Percentiles rank a stretch among this genome's conserved stretches.
phyloP scores from a whole-genome alignment of 2,113 vertebrate genomes.

The Gavialis gangeticus region DNA sequence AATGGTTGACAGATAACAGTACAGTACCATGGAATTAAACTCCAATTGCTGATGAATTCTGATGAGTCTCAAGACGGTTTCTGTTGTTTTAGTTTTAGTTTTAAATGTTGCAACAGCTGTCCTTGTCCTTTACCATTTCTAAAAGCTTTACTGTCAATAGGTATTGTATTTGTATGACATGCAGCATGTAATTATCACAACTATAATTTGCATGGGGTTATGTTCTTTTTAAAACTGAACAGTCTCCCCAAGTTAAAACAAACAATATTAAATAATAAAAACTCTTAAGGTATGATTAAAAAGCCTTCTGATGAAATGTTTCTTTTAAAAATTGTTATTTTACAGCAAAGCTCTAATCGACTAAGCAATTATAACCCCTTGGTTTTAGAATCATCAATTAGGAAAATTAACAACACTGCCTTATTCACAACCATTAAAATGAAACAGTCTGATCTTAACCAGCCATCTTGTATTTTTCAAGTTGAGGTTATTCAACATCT shows the following conservation, averaged over 20 bases:
- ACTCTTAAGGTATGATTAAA: not conserved
- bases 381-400: not conserved
- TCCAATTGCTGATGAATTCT: slow-evolving; percentile 66
- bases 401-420: not conserved
- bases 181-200: not conserved
- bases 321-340: not conserved
- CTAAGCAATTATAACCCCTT: not conserved
- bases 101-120: slow-evolving; percentile 25
- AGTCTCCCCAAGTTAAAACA: not conserved
- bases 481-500: fast-evolving
- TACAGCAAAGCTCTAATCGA: not conserved
- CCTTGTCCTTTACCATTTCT: slow-evolving; percentile 5
- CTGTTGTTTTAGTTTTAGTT: slow-evolving; percentile 50
- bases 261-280: not conserved
- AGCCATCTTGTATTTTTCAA: not conserved
- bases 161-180: not conserved
- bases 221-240: not conserved
- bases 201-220: not conserved
- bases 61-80: slow-evolving; percentile 46
- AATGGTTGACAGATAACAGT: slow-evolving; percentile 81
- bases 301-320: not conserved
- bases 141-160: not conserved
- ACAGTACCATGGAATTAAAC: slow-evolving; percentile 71
- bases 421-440: not conserved
- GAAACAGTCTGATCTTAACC: fast-evolving